Percentiles rank a stretch among this genome's conserved stretches.
Conservation (phyloP, 2,888 invertebrate genomes). For the Atherix ibis region DNA sequence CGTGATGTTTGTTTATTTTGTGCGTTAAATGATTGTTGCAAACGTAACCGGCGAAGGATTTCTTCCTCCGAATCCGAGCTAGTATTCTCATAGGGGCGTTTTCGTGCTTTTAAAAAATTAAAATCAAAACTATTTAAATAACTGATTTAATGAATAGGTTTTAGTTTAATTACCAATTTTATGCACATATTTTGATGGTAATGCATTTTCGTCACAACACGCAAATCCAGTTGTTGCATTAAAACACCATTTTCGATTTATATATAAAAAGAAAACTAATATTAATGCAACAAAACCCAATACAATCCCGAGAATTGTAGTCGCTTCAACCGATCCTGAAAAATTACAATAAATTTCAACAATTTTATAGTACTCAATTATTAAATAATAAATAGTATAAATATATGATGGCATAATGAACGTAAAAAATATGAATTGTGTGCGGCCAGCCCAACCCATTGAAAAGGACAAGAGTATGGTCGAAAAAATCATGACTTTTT, state of each 20-base stretch:
- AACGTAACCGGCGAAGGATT: conserved; percentile 39
- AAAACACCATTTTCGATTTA: conserved; percentile 63
- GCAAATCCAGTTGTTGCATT: conserved; percentile 42
- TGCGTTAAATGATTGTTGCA: conserved; percentile 32
- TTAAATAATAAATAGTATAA: too few species aligned
- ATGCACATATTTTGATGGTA: conserved; percentile 30
- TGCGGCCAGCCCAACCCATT: too few species aligned
- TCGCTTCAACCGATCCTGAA: conserved; percentile 54
- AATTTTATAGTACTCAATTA: too few species aligned
- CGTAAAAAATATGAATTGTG: too few species aligned
- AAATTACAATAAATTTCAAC: too few species aligned
- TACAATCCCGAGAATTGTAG: conserved; percentile 75
- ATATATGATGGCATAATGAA: too few species aligned
- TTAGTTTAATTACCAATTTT: conserved; percentile 26
- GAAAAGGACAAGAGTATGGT: too few species aligned
- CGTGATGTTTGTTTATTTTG: conserved; percentile 23
- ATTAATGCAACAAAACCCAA: conserved; percentile 69
- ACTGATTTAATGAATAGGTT: not conserved
- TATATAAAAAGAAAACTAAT: conserved; percentile 70
- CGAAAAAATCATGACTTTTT: too few species aligned
- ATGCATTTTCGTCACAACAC: conserved; percentile 42
- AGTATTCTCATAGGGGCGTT: conserved; percentile 30
- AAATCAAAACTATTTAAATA: not conserved
- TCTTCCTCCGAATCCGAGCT: conserved; percentile 66
- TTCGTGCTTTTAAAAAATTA: conserved; percentile 20